Evolutionary conservation across 2,113 vertebrate genomes (phyloP), one percentile per base, ranked within the genome.

Genomic region (Syngnathoides biaculeatus): DNA sequence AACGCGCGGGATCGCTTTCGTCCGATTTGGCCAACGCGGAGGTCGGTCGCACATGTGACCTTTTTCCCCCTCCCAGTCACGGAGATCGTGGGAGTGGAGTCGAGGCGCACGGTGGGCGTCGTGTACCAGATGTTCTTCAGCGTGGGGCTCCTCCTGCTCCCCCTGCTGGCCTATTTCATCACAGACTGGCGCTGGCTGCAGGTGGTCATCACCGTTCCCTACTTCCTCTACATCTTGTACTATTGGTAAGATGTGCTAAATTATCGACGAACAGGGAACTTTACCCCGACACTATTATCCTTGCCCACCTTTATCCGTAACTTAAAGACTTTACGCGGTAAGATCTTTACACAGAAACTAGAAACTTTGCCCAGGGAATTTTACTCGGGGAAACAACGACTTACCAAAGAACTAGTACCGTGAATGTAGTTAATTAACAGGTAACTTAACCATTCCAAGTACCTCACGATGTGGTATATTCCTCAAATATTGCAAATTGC

Each of bases 101-200:
- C 92, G 84, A 87, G 97, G 61, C 89, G 94, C 43, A 94, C 92
- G 0, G 93, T 97, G 71, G 96, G 95, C 26, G 92, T 99, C 0
- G 47, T 94, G 42, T 95, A 95, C 83, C 97, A 99, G 89, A 95
- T 97, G 69, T 93, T 95, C 88, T 99, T 97, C 91, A 98, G 95
- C 0, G 48, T 97, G 1, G 97, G 95, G 63, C 87, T 97, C 81
- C 93, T 98, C 72, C 65, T 97, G 73, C 93, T 98, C 39, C 94
- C 97, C 59, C 94, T 95, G 82, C 91, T 98, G n/a, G 94, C 96
- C 13, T 99, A 97, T 84, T 88, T 93, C 74, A 89, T 95, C 84
- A 88, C 92, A 8, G 93, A 84, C 48, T 99, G 97, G 97, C 94
- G 95, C 73, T 95, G 95, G 84, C 84, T 98, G 68, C 95, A 98